These are phyloP conservation scores for Cephalopachus bancanus DNA, from an alignment of 2,797 vertebrate species.

Conservation along the genomic window DNA sequence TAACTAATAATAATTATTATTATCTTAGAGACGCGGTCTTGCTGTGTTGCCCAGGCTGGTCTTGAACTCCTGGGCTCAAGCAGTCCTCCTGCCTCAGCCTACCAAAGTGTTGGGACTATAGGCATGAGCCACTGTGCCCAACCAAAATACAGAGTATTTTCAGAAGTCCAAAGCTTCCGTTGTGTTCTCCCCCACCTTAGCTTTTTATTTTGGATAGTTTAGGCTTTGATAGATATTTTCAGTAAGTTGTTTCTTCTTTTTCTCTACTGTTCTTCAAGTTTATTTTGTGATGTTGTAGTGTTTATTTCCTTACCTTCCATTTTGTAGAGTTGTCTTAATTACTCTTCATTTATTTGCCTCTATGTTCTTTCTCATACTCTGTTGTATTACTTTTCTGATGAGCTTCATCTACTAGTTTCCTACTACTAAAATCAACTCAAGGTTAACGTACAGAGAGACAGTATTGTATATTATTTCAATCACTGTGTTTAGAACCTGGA, in stretches of 20 bases:
- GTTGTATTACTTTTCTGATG: slow-evolving; percentile 8
- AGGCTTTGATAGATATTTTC: slow-evolving; percentile 27
- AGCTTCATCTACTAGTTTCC: not conserved
- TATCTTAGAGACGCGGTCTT: no score
- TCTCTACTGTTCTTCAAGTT: not conserved
- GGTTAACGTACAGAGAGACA: not conserved
- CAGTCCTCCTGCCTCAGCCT: no score
- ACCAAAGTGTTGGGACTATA: no score
- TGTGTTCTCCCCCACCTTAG: not conserved
- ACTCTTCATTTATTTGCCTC: not conserved
- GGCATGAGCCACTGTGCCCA: no score
- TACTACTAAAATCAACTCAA: not conserved
- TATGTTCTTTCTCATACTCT: not conserved
- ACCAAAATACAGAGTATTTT: not conserved
- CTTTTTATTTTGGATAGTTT: slow-evolving; percentile 38
- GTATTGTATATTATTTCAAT: not conserved
- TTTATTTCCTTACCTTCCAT: not conserved
- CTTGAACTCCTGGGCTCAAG: no score
- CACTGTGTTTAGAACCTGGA: not conserved
- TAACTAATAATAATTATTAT: no score
- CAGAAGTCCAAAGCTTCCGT: not conserved
- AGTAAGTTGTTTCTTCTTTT: slow-evolving; percentile 42
- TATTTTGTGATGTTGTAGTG: slow-evolving; percentile 8
- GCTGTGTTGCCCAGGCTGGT: no score
- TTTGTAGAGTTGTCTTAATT: slow-evolving; percentile 17